Conservation (phyloP, 2,113 vertebrate genomes). For the Halcyon malimbica region DNA sequence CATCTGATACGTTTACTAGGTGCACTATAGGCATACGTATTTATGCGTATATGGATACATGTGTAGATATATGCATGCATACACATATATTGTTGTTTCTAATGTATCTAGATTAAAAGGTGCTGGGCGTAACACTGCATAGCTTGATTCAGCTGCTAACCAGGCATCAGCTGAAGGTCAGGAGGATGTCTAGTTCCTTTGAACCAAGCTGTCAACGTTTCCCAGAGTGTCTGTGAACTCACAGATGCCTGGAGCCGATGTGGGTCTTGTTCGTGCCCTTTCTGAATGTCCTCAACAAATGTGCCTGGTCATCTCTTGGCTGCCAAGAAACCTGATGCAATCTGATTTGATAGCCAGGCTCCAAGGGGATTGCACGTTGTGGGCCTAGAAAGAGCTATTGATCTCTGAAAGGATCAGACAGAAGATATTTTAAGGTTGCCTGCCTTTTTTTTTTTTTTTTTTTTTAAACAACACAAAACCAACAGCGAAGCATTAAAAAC, state of each 20-base stretch:
- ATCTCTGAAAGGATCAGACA: neutral
- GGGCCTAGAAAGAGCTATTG: neutral
- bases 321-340: neutral
- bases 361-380: neutral
- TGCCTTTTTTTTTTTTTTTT: neutral
- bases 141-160: neutral
- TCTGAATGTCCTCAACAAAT: neutral
- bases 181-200: neutral
- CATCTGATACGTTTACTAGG: neutral
- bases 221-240: neutral
- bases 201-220: neutral
- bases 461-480: neutral
- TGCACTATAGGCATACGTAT: neutral
- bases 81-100: neutral
- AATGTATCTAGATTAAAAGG: neutral
- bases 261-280: neutral
- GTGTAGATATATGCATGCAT: fast-evolving
- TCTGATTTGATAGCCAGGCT: neutral
- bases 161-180: neutral
- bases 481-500: neutral
- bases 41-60: neutral
- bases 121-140: neutral
- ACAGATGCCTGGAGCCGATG: neutral
- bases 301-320: neutral
- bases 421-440: neutral